Evolutionary conservation across 2,113 vertebrate genomes (phyloP).

Genomic region (Chaetura pelagica): DNA sequence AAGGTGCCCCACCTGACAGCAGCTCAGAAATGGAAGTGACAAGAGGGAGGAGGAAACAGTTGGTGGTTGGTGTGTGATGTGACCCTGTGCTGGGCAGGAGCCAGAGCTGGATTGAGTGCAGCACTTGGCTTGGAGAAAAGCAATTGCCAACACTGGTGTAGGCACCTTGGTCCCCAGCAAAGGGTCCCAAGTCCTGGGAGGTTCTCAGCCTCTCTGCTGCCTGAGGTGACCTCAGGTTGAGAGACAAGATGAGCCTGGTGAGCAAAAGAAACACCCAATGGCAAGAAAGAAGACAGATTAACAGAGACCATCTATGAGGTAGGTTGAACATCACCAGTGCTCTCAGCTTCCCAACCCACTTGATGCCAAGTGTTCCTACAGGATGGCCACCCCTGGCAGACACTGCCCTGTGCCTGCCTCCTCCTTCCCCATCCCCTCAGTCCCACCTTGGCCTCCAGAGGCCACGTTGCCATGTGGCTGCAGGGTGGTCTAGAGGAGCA

Average conservation of each 20-base stretch:
- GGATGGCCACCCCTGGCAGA: background rate
- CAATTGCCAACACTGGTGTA: background rate
- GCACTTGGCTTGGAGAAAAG: background rate
- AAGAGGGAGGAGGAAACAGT: background rate
- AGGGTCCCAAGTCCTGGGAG: background rate
- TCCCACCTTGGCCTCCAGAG: fast-evolving
- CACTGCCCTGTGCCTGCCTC: no score
- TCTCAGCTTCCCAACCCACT: background rate
- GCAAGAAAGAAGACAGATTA: background rate
- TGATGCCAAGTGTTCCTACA: background rate
- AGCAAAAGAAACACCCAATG: background rate
- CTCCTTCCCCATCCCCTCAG: background rate
- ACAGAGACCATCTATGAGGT: background rate
- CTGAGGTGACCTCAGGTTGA: background rate
- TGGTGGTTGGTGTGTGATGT: background rate
- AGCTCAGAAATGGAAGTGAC: background rate
- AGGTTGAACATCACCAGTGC: background rate
- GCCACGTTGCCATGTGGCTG: background rate
- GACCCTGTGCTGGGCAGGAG: background rate
- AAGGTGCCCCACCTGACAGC: background rate
- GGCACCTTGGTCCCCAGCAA: background rate
- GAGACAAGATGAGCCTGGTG: background rate
- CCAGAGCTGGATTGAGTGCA: background rate
- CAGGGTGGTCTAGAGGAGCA: background rate
- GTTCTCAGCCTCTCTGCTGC: background rate